A percentile compares a stretch with the other conserved stretches of the same genome.
phyloP scores from a whole-genome alignment of 1,140 invertebrate species.

The Ylistrum balloti region DNA sequence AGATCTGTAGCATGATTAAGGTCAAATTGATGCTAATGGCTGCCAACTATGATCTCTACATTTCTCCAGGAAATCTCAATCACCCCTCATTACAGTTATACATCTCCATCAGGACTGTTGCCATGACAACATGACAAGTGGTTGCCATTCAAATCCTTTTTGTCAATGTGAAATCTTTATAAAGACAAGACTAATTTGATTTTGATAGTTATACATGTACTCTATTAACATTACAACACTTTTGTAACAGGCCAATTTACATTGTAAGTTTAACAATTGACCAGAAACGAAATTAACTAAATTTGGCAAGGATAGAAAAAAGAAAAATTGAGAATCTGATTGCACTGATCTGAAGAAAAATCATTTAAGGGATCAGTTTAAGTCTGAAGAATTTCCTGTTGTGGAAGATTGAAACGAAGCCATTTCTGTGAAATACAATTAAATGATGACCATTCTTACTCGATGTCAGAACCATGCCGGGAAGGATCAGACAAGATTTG shows the following conservation, averaged over 20 bases:
- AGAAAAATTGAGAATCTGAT: neutral
- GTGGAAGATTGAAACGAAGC: neutral
- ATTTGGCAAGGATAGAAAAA: neutral
- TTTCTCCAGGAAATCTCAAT: neutral
- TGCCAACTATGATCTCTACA: neutral
- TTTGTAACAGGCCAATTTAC: neutral
- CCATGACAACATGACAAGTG: neutral
- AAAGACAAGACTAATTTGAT: neutral
- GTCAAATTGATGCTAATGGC: neutral
- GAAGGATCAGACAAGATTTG: neutral
- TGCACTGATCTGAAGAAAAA: neutral
- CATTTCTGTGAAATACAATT: conserved; percentile 35
- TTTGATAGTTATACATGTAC: neutral
- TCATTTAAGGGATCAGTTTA: neutral
- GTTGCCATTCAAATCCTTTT: neutral
- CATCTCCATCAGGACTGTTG: neutral
- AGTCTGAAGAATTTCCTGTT: neutral
- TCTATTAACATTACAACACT: neutral
- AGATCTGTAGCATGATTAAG: neutral
- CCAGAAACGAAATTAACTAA: neutral
- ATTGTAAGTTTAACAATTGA: neutral
- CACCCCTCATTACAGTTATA: neutral
- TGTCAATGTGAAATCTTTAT: neutral
- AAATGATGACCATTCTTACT: neutral
- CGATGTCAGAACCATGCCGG: neutral